Conservation (phyloP, 2,888 invertebrate genomes). For the Dorcus hopei region DNA sequence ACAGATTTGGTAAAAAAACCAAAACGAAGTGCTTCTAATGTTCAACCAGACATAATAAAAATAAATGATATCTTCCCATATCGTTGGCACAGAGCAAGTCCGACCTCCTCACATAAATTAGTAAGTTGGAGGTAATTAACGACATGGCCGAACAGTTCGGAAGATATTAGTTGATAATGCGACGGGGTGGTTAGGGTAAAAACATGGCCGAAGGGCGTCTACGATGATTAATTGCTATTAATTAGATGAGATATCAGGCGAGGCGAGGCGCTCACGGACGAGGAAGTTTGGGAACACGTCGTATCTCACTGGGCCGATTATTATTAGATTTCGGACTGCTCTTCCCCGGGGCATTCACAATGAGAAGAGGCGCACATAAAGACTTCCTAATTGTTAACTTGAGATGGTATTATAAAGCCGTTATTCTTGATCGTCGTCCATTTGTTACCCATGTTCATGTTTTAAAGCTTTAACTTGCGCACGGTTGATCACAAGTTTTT, state of each 20-base stretch:
- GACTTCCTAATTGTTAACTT: slow-evolving; percentile 17
- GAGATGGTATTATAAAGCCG: slow-evolving; percentile 17
- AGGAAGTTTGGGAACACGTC: slow-evolving; percentile 27
- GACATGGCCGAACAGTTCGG: slow-evolving; percentile 26
- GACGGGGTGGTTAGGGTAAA: slow-evolving; percentile 26
- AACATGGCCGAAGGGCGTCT: slow-evolving; percentile 27
- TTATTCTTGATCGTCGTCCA: slow-evolving; percentile 15
- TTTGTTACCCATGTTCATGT: slow-evolving; percentile 1
- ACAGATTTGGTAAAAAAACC: too few relatives aligned
- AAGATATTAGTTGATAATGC: slow-evolving; percentile 33
- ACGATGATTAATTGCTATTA: slow-evolving; percentile 35
- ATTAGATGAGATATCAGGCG: slow-evolving; percentile 30
- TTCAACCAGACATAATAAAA: too few relatives aligned
- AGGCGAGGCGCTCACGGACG: slow-evolving; percentile 16
- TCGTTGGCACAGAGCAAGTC: too few relatives aligned
- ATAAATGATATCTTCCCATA: too few relatives aligned
- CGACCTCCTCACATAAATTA: slow-evolving; percentile 21
- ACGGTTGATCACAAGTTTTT: too few relatives aligned
- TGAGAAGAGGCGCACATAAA: slow-evolving; percentile 16
- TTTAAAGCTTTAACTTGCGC: not conserved
- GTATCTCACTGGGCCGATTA: slow-evolving; percentile 28
- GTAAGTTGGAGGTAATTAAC: slow-evolving; percentile 28
- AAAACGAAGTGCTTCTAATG: too few relatives aligned
- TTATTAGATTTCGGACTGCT: slow-evolving; percentile 26
- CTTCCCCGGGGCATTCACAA: slow-evolving; percentile 14